Evolutionary conservation across 2,888 invertebrate species (phyloP).

Genomic region (Trachelus stipa): DNA sequence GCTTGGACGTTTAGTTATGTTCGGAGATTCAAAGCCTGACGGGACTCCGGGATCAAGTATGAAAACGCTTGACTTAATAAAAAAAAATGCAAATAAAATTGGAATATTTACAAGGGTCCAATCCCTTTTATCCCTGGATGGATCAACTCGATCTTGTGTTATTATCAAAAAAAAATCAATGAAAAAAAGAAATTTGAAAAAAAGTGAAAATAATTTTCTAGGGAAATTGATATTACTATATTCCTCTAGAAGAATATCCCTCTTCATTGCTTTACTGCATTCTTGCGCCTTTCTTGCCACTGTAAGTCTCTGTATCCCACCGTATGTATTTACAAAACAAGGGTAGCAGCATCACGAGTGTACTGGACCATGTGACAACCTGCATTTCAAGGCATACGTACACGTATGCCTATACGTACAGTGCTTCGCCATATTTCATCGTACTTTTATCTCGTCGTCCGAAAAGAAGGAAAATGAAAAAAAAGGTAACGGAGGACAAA

Average conservation of each 20-base stretch:
- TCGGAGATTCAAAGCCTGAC: neutral
- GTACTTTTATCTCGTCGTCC: constrained; percentile 4
- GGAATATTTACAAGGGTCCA: neutral
- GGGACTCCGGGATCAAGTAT: neutral
- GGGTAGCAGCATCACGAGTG: neutral
- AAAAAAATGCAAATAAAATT: neutral
- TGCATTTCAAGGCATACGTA: neutral
- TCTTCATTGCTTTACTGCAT: neutral
- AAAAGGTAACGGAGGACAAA: constrained; percentile 22
- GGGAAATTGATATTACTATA: neutral
- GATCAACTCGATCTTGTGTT: neutral
- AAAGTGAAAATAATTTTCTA: neutral
- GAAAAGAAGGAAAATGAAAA: constrained; percentile 18
- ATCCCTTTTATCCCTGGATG: neutral
- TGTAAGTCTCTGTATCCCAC: neutral
- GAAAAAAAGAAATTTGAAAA: neutral
- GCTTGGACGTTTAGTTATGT: neutral
- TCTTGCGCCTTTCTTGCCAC: neutral
- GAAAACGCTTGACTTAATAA: neutral
- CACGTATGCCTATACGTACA: neutral
- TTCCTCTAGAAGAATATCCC: neutral
- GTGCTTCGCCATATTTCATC: constrained; percentile 8
- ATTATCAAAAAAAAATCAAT: neutral
- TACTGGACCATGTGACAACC: constrained; percentile 17
- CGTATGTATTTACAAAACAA: neutral